Evolutionary conservation across 2,797 vertebrate genomes (phyloP).

Genomic region (Acanthis flammea): DNA sequence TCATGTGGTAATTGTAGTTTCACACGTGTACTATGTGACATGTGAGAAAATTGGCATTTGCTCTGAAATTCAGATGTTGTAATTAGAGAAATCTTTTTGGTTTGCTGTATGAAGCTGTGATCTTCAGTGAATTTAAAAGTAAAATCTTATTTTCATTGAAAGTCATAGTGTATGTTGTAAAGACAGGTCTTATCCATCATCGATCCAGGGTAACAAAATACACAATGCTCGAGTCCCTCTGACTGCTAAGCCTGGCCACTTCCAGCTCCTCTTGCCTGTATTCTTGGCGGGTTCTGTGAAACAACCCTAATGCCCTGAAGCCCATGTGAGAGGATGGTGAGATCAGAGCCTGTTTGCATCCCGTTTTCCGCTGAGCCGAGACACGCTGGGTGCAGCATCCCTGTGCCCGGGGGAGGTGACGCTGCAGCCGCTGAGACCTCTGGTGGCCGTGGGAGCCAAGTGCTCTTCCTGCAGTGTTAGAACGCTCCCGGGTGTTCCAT

Average conservation of each 20-base stretch:
- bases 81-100: background rate
- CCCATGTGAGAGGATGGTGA: background rate
- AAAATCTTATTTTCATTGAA: background rate
- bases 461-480: background rate
- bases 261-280: background rate
- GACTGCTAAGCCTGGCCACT: background rate
- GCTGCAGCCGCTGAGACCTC: background rate
- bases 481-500: fast-evolving
- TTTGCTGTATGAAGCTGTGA: background rate
- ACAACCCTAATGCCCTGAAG: background rate
- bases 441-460: background rate
- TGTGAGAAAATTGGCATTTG: background rate
- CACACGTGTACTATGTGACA: fast-evolving
- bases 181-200: background rate
- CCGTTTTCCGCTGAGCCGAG: background rate
- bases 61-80: background rate
- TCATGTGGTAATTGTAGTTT: background rate
- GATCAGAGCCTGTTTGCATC: background rate
- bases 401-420: background rate
- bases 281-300: background rate
- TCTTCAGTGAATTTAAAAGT: background rate
- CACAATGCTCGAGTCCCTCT: background rate
- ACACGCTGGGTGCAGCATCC: background rate
- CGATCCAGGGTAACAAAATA: background rate
- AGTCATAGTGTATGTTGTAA: background rate